Conservation (phyloP, 2,113 vertebrate species). For the Chroicocephalus ridibundus region DNA sequence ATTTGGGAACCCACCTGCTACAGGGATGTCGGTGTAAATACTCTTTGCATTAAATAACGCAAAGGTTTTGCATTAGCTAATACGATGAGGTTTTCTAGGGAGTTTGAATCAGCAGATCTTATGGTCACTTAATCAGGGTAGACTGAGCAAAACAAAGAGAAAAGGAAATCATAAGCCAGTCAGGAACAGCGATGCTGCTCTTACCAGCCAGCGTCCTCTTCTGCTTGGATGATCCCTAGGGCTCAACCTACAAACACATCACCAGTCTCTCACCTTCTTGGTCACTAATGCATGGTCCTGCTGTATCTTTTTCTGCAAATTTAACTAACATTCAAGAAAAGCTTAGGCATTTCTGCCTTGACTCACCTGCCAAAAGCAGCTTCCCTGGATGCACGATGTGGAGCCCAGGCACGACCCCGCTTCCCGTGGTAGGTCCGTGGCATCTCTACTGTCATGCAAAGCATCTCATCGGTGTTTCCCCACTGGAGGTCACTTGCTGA, state of each 20-base stretch:
- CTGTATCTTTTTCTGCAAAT: neutral
- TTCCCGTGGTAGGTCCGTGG: neutral
- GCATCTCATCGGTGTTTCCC: fast-evolving
- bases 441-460: neutral
- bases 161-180: neutral
- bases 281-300: neutral
- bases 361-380: neutral
- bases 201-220: neutral
- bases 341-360: neutral
- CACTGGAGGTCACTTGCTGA: neutral
- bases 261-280: neutral
- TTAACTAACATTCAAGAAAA: neutral
- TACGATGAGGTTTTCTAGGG: neutral
- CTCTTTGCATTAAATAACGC: neutral
- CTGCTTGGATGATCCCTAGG: neutral
- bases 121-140: neutral
- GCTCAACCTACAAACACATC: neutral
- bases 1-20: neutral
- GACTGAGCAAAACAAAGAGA: neutral
- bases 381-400: fast-evolving
- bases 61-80: neutral
- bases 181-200: neutral
- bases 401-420: fast-evolving
- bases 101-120: neutral
- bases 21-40: neutral